These are phyloP conservation scores for Pyrocephalus nanus DNA, from an alignment of 2,797 vertebrate species.

Conservation along the genomic window DNA sequence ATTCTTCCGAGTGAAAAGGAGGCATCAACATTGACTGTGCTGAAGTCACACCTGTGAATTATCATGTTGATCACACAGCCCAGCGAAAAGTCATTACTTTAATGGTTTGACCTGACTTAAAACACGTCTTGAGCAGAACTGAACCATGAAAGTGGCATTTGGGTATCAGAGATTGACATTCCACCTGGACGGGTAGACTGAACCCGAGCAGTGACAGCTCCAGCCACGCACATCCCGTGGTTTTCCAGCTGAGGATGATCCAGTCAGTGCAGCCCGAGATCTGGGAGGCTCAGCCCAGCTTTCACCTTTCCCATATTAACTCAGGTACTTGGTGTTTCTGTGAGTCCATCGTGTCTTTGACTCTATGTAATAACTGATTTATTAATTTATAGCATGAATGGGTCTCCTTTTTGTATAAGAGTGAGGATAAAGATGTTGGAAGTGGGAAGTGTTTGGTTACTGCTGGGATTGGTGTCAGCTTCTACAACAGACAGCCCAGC, in stretches of 20 bases:
- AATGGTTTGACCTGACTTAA: neutral
- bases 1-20: neutral
- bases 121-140: neutral
- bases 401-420: neutral
- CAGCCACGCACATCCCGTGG: neutral
- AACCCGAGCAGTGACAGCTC: neutral
- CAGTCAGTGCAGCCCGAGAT: neutral
- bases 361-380: neutral
- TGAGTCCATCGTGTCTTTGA: neutral
- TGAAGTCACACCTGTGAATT: neutral
- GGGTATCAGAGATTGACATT: neutral
- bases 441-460: neutral
- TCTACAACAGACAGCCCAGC: neutral
- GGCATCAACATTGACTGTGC: neutral
- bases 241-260: neutral
- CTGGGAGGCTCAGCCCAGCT: neutral
- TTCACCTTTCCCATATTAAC: neutral
- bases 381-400: neutral
- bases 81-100: neutral
- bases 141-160: neutral
- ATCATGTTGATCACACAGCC: neutral
- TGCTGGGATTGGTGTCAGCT: neutral
- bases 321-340: neutral
- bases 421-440: neutral
- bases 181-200: neutral